Evolutionary conservation across 2,797 vertebrate species (phyloP), one percentile per base, ranked within the genome.

Genomic region (Helostoma temminkii): DNA sequence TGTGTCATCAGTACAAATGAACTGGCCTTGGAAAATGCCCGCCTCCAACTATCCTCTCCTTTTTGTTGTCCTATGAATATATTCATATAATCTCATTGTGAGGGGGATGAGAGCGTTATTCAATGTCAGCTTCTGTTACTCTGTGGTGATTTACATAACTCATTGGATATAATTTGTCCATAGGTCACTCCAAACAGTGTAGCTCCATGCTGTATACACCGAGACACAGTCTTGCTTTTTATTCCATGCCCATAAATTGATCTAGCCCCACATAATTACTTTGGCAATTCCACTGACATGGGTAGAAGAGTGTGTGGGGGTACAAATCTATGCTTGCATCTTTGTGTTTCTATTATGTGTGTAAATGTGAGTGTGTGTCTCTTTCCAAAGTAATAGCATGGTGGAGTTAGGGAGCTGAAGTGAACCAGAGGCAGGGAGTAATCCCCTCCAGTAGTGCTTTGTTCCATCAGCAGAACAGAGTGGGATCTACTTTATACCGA

Each of bases 1-100:
- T 53, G n/a, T 88, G 78, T 86, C 80, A 78, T 76, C 73, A 83
- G 76, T 76, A 83, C 73, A 91, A 85, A 91, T 89, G 72, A 87
- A 89, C 64, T 47, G 68, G 74, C 63, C 71, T 83, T 45, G 56
- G 66, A 76, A 88, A 80, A 77, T 28, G 36, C 42, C 73, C 16
- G 46, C 81, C 71, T 79, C 75, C 8, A 12, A 83, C 42, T 82
- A 73, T 53, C 56, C 55, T 54, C 22, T 60, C 60, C 60, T 67
- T 72, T 79, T 76, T 79, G 71, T 75, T 78, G 68, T 77, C 66
- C 73, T 54, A 91, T 93, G 88, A 93, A 93, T 91, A 89, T 85
- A 92, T 93, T 92, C 84, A 93, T 92, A 88, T 85, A 76, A 88
- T 92, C 71, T 82, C 53, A 78, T 73, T 81, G 80, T 77, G 59